Conservation (phyloP, 2,888 invertebrate species). For the Diarsia dahlii region DNA sequence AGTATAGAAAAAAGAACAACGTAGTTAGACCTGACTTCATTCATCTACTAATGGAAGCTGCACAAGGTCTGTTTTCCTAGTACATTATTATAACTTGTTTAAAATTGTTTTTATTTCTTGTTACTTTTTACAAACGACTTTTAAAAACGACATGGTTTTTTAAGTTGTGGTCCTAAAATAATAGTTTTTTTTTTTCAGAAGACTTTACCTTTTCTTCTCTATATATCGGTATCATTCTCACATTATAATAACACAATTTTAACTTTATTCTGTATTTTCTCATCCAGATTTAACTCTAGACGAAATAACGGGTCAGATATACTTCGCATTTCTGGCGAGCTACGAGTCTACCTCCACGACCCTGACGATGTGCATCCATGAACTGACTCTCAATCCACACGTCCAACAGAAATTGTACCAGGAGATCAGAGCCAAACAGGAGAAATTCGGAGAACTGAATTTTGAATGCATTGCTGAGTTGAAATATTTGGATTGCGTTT, state of each 20-base stretch:
- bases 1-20: constrained; percentile 79
- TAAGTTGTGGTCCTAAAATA: background rate
- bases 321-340: constrained; percentile 84
- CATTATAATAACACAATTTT: background rate
- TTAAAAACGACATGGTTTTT: background rate
- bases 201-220: background rate
- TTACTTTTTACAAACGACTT: background rate
- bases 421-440: constrained; percentile 74
- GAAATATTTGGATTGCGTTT: constrained; percentile 78
- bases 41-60: constrained; percentile 85
- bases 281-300: constrained; percentile 79
- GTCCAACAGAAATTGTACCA: constrained; percentile 83
- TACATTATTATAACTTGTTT: background rate
- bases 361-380: constrained; percentile 78
- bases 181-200: background rate
- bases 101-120: background rate
- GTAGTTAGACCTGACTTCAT: constrained; percentile 89
- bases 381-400: constrained; percentile 74
- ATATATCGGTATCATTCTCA: background rate
- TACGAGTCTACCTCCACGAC: constrained; percentile 81
- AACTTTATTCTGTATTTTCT: background rate
- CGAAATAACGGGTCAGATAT: constrained; percentile 83
- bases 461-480: constrained; percentile 75
- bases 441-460: constrained; percentile 66
- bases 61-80: constrained; percentile 67